Evolutionary conservation across 1,140 invertebrate genomes (phyloP), one percentile per base, ranked within the genome.

Genomic region (Bombus breviceps): DNA sequence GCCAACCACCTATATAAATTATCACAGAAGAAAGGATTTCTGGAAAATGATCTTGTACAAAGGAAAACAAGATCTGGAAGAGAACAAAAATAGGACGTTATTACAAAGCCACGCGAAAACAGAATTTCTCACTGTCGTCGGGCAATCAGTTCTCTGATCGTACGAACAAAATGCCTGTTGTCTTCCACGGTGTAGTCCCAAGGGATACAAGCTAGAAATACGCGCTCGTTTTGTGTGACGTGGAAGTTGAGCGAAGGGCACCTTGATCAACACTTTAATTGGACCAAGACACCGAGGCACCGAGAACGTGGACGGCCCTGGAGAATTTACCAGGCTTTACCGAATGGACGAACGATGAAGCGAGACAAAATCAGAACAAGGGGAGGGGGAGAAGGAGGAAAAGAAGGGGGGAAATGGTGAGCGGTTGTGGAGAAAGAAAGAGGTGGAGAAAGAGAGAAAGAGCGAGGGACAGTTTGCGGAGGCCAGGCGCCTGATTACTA

Each of bases 401-500:
- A 25, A 66, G 39, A 8, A 43, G 62, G 72, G 22, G 37, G 59
- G 39, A 28, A 68, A 25, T 47, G 69, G 79, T 28, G 53, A 64
- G 13, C 12, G 13, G 37, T 53, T 25, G 9, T n/a, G 57, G 66
- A 57, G 79, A 85, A n/a, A 80, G 73, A 81, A 68, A 74, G 73
- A 74, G 72, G 10, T 18, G 6, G 41, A 32, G 15, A 32, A 37
- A 85, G 22, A 83, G 71, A 66, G 72, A 81, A 76, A 76, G 77
- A 66, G 47, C 37, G 69, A 86, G 68, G 81, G 83, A 73, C 57
- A 86, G 81, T 85, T 88, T 82, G 81, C 81, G 81, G 89, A 91
- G 89, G 83, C 90, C 83, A 89, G 86, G 90, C 90, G 90, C 85
- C 91, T 91, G 91, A 91, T 91, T 91, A 91, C 91, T 91, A 91